Evolutionary conservation across 2,113 vertebrate genomes (phyloP).

Genomic region (Hemibagrus wyckioides): DNA sequence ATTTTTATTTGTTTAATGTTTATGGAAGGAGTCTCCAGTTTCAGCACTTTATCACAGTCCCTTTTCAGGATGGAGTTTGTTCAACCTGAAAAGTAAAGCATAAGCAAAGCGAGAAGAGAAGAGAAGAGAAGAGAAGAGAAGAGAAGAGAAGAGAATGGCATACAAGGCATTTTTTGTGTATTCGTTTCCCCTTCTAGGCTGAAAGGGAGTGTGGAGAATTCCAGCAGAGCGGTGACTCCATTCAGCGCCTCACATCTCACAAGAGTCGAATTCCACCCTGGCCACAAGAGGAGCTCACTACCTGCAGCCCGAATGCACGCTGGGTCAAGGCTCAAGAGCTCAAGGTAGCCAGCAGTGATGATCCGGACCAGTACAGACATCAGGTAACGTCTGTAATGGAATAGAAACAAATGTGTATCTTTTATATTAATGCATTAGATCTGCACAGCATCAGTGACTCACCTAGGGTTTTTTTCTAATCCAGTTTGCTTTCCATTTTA

Average conservation of each 20-base stretch:
- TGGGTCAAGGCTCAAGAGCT: not conserved
- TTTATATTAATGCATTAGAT: not conserved
- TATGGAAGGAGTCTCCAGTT: not conserved
- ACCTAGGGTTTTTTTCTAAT: not conserved
- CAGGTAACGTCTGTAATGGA: conserved; percentile 65
- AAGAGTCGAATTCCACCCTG: conserved; percentile 62
- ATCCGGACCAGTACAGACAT: conserved; percentile 56
- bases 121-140: not conserved
- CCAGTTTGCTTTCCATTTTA: not conserved
- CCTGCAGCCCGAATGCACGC: conserved; percentile 49
- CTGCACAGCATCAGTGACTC: too few species aligned
- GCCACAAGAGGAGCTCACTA: conserved; percentile 53
- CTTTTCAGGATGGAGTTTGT: too few species aligned
- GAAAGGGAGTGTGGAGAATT: conserved; percentile 66
- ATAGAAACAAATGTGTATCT: not conserved
- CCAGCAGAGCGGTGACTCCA: conserved; percentile 48
- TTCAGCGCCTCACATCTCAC: conserved; percentile 50
- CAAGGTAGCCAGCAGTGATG: conserved; percentile 5
- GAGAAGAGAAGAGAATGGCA: not conserved
- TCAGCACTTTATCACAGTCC: not conserved
- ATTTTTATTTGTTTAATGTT: not conserved
- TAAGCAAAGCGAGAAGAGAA: not conserved
- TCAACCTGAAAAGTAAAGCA: too few species aligned
- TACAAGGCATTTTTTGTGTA: not conserved
- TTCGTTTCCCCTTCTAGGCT: conserved; percentile 57